A percentile compares a stretch with the other conserved stretches of the same genome.
phyloP scores from a whole-genome alignment of 2,113 vertebrate species.

The Dicentrarchus labrax region DNA sequence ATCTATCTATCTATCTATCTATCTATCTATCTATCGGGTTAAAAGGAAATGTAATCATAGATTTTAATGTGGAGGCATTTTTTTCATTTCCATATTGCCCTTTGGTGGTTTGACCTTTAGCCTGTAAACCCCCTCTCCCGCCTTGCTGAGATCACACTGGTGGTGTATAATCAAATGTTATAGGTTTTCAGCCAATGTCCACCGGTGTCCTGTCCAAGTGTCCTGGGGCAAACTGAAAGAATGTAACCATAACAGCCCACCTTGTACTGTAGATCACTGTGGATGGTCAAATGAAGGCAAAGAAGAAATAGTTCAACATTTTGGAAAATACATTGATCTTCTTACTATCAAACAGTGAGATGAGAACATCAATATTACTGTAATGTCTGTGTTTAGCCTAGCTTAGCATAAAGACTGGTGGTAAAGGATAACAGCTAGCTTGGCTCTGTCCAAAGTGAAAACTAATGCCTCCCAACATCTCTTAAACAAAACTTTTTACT shows the following conservation, averaged over 20 bases:
- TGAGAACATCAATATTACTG: no score
- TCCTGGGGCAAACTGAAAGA: neutral
- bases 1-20: no score
- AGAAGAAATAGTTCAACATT: no score
- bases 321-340: no score
- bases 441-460: no score
- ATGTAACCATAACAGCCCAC: neutral
- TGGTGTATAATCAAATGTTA: conserved; percentile 11
- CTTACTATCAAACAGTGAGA: no score
- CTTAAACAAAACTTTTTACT: no score
- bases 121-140: neutral
- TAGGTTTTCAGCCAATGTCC: neutral
- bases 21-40: neutral
- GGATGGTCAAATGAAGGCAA: no score
- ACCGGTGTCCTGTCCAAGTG: neutral
- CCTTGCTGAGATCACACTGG: conserved; percentile 12
- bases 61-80: neutral
- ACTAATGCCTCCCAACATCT: no score
- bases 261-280: neutral
- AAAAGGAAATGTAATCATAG: neutral
- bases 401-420: no score
- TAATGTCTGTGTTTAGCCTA: no score
- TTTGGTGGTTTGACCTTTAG: neutral
- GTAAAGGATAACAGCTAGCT: no score
- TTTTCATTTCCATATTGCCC: conserved; percentile 8